phyloP scores from a whole-genome alignment of 2,888 invertebrate genomes.

The Chalcis sispes region DNA sequence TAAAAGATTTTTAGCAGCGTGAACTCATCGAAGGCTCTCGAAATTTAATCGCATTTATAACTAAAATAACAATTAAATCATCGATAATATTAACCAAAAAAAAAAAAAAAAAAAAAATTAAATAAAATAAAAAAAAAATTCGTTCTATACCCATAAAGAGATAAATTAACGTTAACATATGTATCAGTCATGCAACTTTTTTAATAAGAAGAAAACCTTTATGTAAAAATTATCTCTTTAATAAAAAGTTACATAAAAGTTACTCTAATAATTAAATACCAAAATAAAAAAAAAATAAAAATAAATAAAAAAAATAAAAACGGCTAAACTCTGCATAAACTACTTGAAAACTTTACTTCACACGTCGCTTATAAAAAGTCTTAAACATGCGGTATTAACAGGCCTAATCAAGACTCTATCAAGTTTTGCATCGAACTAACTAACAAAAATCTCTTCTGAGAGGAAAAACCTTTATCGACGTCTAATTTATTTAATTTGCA shows the following conservation, averaged over 20 bases:
- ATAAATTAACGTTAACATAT: conserved; percentile 9
- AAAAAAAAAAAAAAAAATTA: conserved; percentile 3
- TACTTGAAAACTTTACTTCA: conserved; percentile 26
- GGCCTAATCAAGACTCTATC: conserved; percentile 48
- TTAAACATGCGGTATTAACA: conserved; percentile 23
- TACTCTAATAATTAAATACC: conserved; percentile 9
- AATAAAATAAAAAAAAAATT: not conserved
- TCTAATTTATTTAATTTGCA: not conserved
- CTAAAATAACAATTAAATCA: not conserved
- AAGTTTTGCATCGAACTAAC: conserved; percentile 46
- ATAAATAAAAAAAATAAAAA: conserved; percentile 7
- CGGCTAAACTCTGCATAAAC: conserved; percentile 25
- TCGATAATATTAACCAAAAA: too few species aligned
- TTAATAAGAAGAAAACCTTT: conserved; percentile 11
- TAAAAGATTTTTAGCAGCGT: conserved; percentile 10
- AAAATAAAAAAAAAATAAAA: not conserved
- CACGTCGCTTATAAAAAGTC: conserved; percentile 13
- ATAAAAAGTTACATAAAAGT: conserved; percentile 10
- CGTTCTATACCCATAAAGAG: not conserved
- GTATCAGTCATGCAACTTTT: conserved; percentile 19
- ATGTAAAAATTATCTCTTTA: conserved; percentile 27
- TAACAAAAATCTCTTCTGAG: not conserved
- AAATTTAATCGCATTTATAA: conserved; percentile 19
- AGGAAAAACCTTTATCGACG: not conserved
- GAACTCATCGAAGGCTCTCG: conserved; percentile 4